Percentiles rank a stretch among this genome's conserved stretches.
phyloP scores from a whole-genome alignment of 2,797 vertebrate species.

The Myotis daubentonii region DNA sequence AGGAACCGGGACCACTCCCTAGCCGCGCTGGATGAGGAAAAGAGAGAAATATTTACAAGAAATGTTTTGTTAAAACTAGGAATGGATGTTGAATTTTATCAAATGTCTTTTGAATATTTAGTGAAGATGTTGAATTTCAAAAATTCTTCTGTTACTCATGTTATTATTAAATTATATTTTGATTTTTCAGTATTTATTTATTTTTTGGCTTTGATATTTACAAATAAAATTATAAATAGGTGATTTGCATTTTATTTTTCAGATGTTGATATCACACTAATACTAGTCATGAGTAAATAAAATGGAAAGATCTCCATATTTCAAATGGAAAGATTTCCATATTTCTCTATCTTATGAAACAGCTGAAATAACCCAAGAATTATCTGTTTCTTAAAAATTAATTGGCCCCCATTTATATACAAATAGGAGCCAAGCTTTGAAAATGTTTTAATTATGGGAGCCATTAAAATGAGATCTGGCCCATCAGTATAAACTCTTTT shows the following conservation, averaged over 20 bases:
- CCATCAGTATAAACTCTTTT: no score
- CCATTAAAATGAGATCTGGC: no score
- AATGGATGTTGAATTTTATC: background rate
- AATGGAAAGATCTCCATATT: conserved; percentile 4
- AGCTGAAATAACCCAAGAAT: conserved; percentile 5
- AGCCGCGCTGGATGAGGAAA: no score
- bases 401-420: background rate
- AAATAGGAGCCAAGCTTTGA: background rate
- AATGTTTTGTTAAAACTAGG: background rate
- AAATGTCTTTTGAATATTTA: conserved; percentile 1
- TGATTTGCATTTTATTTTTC: conserved; percentile 8
- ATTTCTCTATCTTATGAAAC: background rate
- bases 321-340: background rate
- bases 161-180: background rate
- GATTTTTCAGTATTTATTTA: background rate
- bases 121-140: background rate
- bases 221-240: background rate
- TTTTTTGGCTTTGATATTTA: conserved; percentile 4
- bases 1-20: no score
- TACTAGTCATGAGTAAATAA: background rate
- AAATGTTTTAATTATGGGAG: background rate
- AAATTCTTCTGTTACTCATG: background rate
- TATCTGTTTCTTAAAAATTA: conserved; percentile 5
- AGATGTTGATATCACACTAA: conserved; percentile 17
- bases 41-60: no score